phyloP scores from a whole-genome alignment of 37 sponge, comb jelly and placozoan genomes.

The Ianthella basta region DNA sequence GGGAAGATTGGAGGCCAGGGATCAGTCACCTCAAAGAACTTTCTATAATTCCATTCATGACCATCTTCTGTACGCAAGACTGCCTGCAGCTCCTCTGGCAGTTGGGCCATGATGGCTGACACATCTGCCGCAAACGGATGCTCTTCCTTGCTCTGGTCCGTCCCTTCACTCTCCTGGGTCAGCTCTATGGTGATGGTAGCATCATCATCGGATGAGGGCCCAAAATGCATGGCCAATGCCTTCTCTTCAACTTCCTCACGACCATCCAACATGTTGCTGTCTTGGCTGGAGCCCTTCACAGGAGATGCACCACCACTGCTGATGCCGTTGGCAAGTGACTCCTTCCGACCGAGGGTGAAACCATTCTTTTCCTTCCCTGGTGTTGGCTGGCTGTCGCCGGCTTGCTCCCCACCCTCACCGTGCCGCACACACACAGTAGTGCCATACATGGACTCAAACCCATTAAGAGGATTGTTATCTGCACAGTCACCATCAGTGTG shows the following conservation, averaged over 20 bases:
- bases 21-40: conserved; percentile 19
- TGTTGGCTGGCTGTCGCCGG: neutral
- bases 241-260: neutral
- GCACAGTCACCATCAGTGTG: neutral
- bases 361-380: neutral
- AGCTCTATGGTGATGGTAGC: neutral
- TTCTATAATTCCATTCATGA: conserved; percentile 12
- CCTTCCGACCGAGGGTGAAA: neutral
- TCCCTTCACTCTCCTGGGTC: conserved; percentile 5
- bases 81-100: conserved; percentile 8
- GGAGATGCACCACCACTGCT: neutral
- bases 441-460: conserved; percentile 9
- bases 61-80: neutral
- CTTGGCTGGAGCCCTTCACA: neutral
- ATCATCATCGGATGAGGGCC: neutral
- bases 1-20: too few species aligned
- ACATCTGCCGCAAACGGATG: neutral
- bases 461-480: neutral
- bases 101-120: neutral
- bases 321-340: neutral
- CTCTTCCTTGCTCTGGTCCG: neutral
- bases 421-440: neutral
- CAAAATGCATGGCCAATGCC: neutral
- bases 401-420: neutral
- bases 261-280: neutral